Conservation (phyloP, 23 tunicate species). For the Pegea sp. region DNA sequence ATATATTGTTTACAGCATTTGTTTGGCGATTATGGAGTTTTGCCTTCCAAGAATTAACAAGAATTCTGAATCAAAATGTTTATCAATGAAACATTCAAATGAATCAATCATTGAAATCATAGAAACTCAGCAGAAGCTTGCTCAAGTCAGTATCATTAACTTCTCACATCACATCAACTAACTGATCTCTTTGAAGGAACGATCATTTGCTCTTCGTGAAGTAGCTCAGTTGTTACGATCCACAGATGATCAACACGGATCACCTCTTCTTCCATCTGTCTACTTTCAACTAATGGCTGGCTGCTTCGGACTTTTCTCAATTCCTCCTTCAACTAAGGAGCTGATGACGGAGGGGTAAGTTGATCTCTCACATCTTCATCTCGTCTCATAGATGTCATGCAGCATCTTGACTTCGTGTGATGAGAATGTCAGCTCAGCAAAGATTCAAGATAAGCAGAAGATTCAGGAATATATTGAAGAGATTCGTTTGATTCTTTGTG, state of each 20-base stretch:
- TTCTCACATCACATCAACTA: no score
- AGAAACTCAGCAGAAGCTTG: neutral
- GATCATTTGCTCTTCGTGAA: constrained; percentile 20
- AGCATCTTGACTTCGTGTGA: neutral
- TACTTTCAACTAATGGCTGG: constrained; percentile 57
- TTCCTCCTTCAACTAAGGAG: constrained; percentile 28
- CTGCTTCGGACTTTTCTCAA: constrained; percentile 57
- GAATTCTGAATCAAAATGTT: neutral
- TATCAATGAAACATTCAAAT: neutral
- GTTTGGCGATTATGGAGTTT: constrained; percentile 23
- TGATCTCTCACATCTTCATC: no score
- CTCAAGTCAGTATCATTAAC: neutral
- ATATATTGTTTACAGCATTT: constrained; percentile 11
- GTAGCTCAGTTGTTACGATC: constrained; percentile 15
- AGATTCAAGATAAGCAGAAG: neutral
- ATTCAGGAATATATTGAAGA: neutral
- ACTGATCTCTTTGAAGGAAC: no score
- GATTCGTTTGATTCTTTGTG: neutral
- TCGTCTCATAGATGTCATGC: no score
- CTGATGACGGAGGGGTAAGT: constrained; percentile 24
- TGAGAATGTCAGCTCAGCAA: neutral
- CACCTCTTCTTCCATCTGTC: constrained; percentile 20
- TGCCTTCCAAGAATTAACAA: constrained; percentile 12
- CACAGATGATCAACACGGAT: constrained; percentile 6
- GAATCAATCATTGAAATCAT: neutral